A percentile compares a stretch with the other conserved stretches of the same genome.
These are phyloP conservation scores for Leptobrachium leishanense DNA, from an alignment of 2,113 vertebrate species.

Conservation along the genomic window DNA sequence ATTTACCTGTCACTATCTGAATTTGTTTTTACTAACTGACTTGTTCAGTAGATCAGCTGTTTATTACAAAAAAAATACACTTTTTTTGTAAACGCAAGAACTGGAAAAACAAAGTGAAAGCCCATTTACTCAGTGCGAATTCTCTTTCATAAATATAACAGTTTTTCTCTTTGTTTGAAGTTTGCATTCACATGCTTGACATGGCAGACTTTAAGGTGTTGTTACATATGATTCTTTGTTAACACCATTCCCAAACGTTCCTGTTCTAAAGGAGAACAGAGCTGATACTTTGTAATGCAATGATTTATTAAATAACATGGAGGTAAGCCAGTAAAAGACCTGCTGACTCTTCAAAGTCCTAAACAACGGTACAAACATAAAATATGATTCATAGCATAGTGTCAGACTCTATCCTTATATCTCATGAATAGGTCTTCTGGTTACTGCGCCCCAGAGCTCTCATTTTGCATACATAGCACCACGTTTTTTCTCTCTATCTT, in stretches of 20 bases:
- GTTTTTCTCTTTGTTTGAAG: neutral
- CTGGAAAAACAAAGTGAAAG: too few relatives aligned
- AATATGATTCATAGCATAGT: constrained; percentile 38
- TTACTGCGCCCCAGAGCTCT: constrained; percentile 31
- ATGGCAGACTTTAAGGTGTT: constrained; percentile 12
- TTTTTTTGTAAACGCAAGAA: too few relatives aligned
- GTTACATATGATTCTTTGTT: constrained; percentile 9
- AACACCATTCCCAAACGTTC: constrained; percentile 24
- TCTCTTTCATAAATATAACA: too few relatives aligned
- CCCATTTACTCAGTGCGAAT: too few relatives aligned
- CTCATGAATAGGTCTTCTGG: constrained; percentile 31
- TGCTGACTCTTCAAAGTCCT: constrained; percentile 39
- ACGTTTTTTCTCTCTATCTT: constrained; percentile 13
- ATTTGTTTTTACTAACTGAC: too few relatives aligned
- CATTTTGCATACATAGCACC: constrained; percentile 12
- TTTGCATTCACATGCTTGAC: neutral
- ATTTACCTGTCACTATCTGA: too few relatives aligned
- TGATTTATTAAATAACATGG: constrained; percentile 42
- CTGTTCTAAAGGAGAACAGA: constrained; percentile 23
- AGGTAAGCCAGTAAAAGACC: constrained; percentile 30
- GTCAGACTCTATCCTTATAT: constrained; percentile 33
- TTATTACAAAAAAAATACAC: too few relatives aligned
- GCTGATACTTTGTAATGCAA: constrained; percentile 26
- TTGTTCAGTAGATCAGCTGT: too few relatives aligned
- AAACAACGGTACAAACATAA: constrained; percentile 43